A percentile compares a stretch with the other conserved stretches of the same genome.
phyloP scores from a whole-genome alignment of 2,113 vertebrate species.

The Tychaedon coryphoeus region DNA sequence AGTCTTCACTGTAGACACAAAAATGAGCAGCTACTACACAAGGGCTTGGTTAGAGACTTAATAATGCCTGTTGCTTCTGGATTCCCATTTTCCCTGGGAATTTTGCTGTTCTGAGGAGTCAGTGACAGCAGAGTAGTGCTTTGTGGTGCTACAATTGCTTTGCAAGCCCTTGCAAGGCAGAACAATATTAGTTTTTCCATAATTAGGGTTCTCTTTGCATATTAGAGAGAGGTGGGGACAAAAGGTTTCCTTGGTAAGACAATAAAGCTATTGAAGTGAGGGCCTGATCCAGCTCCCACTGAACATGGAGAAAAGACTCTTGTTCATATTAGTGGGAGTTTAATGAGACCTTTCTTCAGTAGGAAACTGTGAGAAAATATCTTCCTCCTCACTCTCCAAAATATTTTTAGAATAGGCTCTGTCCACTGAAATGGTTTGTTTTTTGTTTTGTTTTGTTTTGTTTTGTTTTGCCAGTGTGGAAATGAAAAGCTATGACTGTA shows the following conservation, averaged over 20 bases:
- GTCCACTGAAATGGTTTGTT: background rate
- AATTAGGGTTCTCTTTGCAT: slow-evolving; percentile 1
- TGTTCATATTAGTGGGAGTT: slow-evolving; percentile 18
- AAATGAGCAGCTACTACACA: background rate
- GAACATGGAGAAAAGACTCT: slow-evolving; percentile 34
- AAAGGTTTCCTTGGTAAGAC: slow-evolving; percentile 28
- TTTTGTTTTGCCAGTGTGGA: background rate
- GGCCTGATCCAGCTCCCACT: slow-evolving; percentile 2
- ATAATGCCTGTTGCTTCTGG: background rate
- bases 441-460: background rate
- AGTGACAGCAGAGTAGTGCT: background rate
- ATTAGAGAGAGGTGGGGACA: slow-evolving; percentile 29
- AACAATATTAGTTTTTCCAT: background rate
- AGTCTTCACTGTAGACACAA: background rate
- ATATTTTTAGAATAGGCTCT: slow-evolving; percentile 25
- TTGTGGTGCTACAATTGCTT: background rate
- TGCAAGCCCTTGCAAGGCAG: background rate
- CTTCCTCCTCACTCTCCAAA: slow-evolving; percentile 17
- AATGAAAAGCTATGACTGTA: background rate
- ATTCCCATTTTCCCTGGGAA: background rate
- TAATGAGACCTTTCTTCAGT: slow-evolving; percentile 20
- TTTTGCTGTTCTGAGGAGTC: background rate
- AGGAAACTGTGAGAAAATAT: slow-evolving; percentile 58
- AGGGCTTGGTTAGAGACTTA: background rate
- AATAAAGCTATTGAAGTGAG: slow-evolving; percentile 26